A percentile compares a stretch with the other conserved stretches of the same genome.
phyloP scores from a whole-genome alignment of 2,113 vertebrate genomes.

The Bagarius yarrelli region DNA sequence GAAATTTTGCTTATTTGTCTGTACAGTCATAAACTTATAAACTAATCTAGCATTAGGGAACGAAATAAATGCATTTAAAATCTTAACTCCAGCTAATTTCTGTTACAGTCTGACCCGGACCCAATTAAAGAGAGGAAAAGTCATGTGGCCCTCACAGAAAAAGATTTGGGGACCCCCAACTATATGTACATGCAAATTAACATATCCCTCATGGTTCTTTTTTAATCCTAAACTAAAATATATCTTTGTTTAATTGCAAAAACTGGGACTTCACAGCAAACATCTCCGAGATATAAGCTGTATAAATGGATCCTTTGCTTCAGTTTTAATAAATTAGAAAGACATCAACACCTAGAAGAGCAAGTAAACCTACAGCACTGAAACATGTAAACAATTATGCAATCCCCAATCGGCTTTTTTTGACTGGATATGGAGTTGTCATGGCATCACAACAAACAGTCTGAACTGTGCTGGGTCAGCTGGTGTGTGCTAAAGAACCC shows the following conservation, averaged over 20 bases:
- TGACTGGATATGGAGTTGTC: constrained; percentile 21
- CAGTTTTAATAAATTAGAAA: not conserved
- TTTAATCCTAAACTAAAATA: not conserved
- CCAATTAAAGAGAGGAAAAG: too few relatives aligned
- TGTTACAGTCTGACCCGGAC: too few relatives aligned
- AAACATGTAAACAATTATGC: constrained; percentile 24
- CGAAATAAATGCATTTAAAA: too few relatives aligned
- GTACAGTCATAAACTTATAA: too few relatives aligned
- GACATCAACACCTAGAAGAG: too few relatives aligned
- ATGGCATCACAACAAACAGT: constrained; percentile 40
- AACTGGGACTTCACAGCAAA: not conserved
- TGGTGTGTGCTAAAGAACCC: constrained; percentile 20
- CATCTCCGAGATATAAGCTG: not conserved
- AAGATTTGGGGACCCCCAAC: too few relatives aligned
- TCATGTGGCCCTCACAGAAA: too few relatives aligned
- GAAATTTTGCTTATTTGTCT: too few relatives aligned
- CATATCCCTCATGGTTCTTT: not conserved
- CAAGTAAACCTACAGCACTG: constrained; percentile 11
- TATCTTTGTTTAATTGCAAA: not conserved
- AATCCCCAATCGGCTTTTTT: constrained; percentile 25
- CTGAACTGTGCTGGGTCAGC: constrained; percentile 8
- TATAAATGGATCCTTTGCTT: not conserved
- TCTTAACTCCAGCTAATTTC: too few relatives aligned
- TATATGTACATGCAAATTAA: too few relatives aligned
- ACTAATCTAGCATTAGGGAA: too few relatives aligned